Base-by-base conservation (phyloP, 2,113 vertebrate species). In the Pungitius pungitius region DNA sequence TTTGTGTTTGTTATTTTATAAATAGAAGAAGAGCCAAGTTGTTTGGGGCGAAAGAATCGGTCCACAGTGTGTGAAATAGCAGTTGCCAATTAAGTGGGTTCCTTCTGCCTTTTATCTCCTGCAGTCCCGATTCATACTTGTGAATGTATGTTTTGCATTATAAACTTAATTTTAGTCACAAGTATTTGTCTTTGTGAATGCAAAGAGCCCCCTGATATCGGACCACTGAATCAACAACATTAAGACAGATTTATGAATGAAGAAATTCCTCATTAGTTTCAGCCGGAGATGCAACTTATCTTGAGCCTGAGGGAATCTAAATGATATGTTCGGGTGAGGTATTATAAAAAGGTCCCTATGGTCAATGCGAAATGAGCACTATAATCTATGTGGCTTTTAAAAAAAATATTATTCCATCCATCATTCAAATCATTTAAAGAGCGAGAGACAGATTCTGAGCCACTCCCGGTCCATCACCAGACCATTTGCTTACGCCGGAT, bases 401-500 rank as follows among this genome's bases (percentile, higher is more conserved):
- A n/a, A n/a, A n/a, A n/a, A n/a, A n/a, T n/a, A n/a, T 13, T 62
- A 8, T 37, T 78, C 58, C 77, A 63, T 56, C 8, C 65, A 59
- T 78, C 67, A 64, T 80, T 45, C 69, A 42, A 77, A 70, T 71
- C 67, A 69, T 85, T 79, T 70, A 27, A 79, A 54, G 57, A 74
- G 24, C 35, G 1, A 67, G 57, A 73, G 62, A 64, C 67, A 59
- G 68, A 39, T 39, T 75, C 33, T 59, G 74, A 51, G 70, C 64
- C 86, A 70, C 80, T 89, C 86, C 84, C 82, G 73, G 61, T 39
- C 12, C 27, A 17, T 39, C 43, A 55, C 57, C 57, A 7, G n/a
- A 9, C 42, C 37, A 95, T 93, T 96, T 92, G 95, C 92, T 90
- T 82, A 86, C 89, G 80, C 39, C 67, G 51, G 84, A 92, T 95